Conservation (phyloP, 2,113 vertebrate genomes). For the Carlito syrichta region DNA sequence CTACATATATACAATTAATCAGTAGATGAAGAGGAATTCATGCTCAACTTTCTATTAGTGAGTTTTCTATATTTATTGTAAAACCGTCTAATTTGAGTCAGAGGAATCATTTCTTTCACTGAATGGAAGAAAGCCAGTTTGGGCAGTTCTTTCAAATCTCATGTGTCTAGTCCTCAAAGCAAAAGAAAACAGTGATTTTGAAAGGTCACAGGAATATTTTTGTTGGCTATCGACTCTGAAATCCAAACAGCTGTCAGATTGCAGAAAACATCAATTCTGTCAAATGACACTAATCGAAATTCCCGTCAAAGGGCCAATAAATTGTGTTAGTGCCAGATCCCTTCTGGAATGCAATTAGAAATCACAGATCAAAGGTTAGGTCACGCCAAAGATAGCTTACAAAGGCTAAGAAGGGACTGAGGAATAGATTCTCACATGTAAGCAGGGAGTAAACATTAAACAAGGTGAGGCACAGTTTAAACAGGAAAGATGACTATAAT, state of each 20-base stretch:
- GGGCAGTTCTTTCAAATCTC: constrained; percentile 36
- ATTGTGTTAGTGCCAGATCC: not conserved
- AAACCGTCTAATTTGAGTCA: not conserved
- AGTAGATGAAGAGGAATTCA: not conserved
- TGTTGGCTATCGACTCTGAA: constrained; percentile 36
- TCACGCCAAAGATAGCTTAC: not conserved
- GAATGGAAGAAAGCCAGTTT: not conserved
- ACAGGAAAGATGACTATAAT: not conserved
- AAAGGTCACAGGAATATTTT: constrained; percentile 64
- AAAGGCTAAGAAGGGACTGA: not conserved
- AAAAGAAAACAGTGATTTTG: constrained; percentile 63
- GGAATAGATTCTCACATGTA: not conserved
- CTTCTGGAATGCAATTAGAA: not conserved
- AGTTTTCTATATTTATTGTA: not conserved
- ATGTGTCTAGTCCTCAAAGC: constrained; percentile 41
- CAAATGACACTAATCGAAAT: not conserved
- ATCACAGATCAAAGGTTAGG: constrained; percentile 14
- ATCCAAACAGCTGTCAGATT: constrained; percentile 14
- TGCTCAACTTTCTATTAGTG: not conserved
- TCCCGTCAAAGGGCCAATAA: not conserved
- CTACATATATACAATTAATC: not conserved
- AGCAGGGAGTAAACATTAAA: not conserved
- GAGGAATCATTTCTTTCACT: not conserved
- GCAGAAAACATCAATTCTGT: not conserved
- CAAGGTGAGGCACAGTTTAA: not conserved